These are phyloP conservation scores for Leucophenga maculata DNA, from an alignment of 2,888 invertebrate genomes.

Conservation along the genomic window DNA sequence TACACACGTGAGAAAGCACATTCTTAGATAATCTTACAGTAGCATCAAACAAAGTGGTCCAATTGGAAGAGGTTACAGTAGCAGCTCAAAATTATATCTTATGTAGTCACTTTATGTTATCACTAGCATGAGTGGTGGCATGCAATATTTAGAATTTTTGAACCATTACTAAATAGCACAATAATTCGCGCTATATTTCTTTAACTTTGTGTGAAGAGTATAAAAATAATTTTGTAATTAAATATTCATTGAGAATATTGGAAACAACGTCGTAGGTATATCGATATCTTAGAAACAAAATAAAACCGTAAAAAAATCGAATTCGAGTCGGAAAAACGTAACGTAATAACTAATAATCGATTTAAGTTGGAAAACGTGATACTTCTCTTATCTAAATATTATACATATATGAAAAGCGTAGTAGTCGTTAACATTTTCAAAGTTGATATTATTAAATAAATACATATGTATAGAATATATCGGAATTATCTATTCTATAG, in stretches of 20 bases:
- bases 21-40: no score
- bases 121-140: no score
- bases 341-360: conserved; percentile 60
- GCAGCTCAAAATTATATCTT: no score
- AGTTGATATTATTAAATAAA: conserved; percentile 61
- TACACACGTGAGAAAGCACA: no score
- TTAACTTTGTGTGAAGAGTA: no score
- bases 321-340: conserved; percentile 29
- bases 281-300: conserved; percentile 1
- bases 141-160: no score
- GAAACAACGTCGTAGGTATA: conserved; percentile 9
- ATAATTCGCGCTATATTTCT: no score
- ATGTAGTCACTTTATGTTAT: no score
- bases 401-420: conserved; percentile 41
- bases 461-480: conserved; percentile 28
- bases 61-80: no score
- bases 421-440: conserved; percentile 46
- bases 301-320: conserved; percentile 22
- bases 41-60: no score
- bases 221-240: no score
- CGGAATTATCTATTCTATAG: conserved; percentile 32
- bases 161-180: no score
- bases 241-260: not conserved
- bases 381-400: conserved; percentile 47
- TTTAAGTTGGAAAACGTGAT: conserved; percentile 62